A percentile compares a stretch with the other conserved stretches of the same genome.
Conservation (phyloP, 2,113 vertebrate species). For the Pogona vitticeps region DNA sequence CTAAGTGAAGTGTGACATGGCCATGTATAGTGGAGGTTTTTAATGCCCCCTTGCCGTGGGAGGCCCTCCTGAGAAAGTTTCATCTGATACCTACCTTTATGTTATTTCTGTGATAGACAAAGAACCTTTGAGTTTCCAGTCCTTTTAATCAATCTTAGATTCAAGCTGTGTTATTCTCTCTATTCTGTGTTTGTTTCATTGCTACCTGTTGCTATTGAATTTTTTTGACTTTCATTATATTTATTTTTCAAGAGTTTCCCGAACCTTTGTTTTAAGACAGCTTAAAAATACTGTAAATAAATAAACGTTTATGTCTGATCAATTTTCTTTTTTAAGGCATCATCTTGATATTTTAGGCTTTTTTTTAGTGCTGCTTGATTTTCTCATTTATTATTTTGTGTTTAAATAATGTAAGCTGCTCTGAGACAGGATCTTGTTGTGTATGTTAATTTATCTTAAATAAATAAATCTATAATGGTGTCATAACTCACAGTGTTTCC, state of each 20-base stretch:
- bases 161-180: background rate
- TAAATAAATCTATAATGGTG: too few species aligned
- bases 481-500: too few species aligned
- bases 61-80: background rate
- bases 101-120: background rate
- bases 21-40: background rate
- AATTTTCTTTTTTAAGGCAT: background rate
- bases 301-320: background rate
- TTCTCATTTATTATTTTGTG: background rate
- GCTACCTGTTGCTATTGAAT: background rate
- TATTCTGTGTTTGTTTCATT: background rate
- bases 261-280: background rate
- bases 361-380: background rate
- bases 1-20: background rate
- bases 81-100: background rate
- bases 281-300: background rate
- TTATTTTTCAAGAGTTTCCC: background rate
- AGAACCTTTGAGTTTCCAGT: background rate
- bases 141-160: background rate
- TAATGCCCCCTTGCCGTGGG: background rate
- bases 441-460: background rate
- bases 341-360: background rate
- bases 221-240: background rate
- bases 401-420: background rate
- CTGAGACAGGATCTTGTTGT: background rate